A percentile compares a stretch with the other conserved stretches of the same genome.
Conservation (phyloP, 2,888 invertebrate genomes). For the Leucoma salicis region DNA sequence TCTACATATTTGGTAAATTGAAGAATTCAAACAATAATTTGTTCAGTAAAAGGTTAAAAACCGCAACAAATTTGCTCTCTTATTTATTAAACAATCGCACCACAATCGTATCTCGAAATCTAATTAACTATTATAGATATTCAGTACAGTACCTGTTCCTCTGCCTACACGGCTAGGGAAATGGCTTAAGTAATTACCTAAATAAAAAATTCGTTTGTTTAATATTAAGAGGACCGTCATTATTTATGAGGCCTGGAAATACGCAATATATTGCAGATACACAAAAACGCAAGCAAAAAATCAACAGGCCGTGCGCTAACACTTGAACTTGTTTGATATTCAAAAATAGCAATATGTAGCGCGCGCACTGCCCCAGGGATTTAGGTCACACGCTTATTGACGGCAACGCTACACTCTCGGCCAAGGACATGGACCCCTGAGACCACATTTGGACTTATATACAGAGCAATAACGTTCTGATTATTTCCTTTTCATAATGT, state of each 20-base stretch:
- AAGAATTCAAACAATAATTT: constrained; percentile 18
- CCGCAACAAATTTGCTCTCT: too few species aligned
- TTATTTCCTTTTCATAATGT: too few species aligned
- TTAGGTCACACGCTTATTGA: constrained; percentile 75
- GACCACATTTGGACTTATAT: constrained; percentile 13
- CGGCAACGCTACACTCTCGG: constrained; percentile 59
- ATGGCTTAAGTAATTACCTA: too few species aligned
- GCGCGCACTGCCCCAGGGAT: constrained; percentile 50
- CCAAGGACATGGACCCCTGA: constrained; percentile 58
- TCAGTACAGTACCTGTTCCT: too few species aligned
- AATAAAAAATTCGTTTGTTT: too few species aligned
- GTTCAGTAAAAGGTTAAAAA: too few species aligned
- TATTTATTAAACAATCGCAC: too few species aligned
- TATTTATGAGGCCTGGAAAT: not conserved
- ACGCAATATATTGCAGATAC: constrained; percentile 1
- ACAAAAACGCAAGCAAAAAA: constrained; percentile 13
- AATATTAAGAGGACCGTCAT: too few species aligned
- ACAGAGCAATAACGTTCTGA: not conserved
- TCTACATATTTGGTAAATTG: constrained; percentile 4
- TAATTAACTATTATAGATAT: too few species aligned
- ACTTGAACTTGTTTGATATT: constrained; percentile 68
- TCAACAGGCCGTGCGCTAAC: constrained; percentile 28
- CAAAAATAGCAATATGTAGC: constrained; percentile 59
- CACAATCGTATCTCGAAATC: too few species aligned
- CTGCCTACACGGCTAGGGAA: too few species aligned